Percentiles rank a stretch among this genome's conserved stretches.
These are phyloP conservation scores for Heterochromis multidens DNA, from an alignment of 2,113 vertebrate species.

Conservation along the genomic window DNA sequence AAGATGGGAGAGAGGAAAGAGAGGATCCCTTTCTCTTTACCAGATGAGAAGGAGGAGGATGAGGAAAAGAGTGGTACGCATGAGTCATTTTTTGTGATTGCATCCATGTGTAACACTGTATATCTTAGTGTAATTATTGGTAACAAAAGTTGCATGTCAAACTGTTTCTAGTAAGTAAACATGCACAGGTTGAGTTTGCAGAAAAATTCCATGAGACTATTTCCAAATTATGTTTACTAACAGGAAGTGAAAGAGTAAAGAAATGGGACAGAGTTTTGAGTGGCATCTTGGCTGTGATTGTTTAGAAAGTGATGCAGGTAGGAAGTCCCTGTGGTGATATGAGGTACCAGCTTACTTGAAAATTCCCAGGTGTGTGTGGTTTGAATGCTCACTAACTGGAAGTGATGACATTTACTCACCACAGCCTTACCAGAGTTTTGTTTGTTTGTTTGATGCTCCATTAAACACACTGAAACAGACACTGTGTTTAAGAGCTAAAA, in stretches of 20 bases:
- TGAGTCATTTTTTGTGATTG: not conserved
- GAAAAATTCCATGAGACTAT: fast-evolving
- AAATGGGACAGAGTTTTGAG: not conserved
- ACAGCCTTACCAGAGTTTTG: too few relatives aligned
- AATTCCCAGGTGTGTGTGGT: not conserved
- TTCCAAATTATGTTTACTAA: fast-evolving
- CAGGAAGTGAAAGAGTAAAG: not conserved
- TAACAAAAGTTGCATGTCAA: too few relatives aligned
- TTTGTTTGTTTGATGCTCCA: too few relatives aligned
- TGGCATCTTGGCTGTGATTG: not conserved
- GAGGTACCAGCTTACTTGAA: not conserved
- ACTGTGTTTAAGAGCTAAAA: too few relatives aligned
- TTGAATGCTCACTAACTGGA: not conserved
- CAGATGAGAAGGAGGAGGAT: too few relatives aligned
- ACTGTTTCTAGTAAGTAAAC: fast-evolving
- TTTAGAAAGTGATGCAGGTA: not conserved
- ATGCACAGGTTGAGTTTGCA: not conserved
- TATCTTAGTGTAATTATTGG: not conserved
- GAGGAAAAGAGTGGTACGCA: fast-evolving
- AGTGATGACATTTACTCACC: fast-evolving
- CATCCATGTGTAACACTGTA: fast-evolving
- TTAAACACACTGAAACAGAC: too few relatives aligned
- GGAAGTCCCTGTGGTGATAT: not conserved
- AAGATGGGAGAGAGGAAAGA: not conserved
- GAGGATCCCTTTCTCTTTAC: not conserved